Conservation (phyloP, 2,888 invertebrate genomes). For the Elegia similella region DNA sequence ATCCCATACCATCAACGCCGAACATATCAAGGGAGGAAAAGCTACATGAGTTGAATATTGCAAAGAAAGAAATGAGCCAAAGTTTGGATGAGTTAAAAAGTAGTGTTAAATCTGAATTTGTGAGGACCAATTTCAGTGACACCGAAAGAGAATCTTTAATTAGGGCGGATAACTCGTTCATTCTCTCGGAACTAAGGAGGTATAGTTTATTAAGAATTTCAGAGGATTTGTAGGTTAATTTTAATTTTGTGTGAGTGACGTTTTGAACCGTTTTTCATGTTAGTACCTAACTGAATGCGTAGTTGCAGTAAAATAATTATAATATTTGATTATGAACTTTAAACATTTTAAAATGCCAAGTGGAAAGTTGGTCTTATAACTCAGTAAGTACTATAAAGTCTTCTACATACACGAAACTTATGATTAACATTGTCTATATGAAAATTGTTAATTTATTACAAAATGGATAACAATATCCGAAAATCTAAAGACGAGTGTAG, state of each 20-base stretch:
- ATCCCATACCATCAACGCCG: slow-evolving; percentile 21
- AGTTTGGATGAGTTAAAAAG: slow-evolving; percentile 57
- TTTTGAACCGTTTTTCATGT: slow-evolving; percentile 15
- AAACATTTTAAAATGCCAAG: no score
- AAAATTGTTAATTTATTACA: no score
- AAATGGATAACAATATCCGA: no score
- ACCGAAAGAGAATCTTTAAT: slow-evolving; percentile 62
- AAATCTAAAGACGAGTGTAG: no score
- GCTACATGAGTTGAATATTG: slow-evolving; percentile 48
- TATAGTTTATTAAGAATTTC: slow-evolving; percentile 49
- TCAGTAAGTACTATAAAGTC: no score
- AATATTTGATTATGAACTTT: neutral
- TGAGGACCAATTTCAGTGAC: slow-evolving; percentile 53
- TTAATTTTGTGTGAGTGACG: slow-evolving; percentile 13
- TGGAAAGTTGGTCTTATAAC: no score
- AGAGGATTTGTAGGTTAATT: slow-evolving; percentile 25
- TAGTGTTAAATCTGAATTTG: slow-evolving; percentile 54
- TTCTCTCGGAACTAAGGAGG: slow-evolving; percentile 57
- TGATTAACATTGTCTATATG: no score
- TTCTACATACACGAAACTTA: no score
- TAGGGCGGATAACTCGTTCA: slow-evolving; percentile 65
- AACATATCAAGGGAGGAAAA: slow-evolving; percentile 28
- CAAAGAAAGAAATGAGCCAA: slow-evolving; percentile 45
- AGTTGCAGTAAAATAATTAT: neutral
- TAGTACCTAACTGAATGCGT: neutral